Conservation (phyloP, 2,888 invertebrate genomes). For the Muschampia plurimacula region DNA sequence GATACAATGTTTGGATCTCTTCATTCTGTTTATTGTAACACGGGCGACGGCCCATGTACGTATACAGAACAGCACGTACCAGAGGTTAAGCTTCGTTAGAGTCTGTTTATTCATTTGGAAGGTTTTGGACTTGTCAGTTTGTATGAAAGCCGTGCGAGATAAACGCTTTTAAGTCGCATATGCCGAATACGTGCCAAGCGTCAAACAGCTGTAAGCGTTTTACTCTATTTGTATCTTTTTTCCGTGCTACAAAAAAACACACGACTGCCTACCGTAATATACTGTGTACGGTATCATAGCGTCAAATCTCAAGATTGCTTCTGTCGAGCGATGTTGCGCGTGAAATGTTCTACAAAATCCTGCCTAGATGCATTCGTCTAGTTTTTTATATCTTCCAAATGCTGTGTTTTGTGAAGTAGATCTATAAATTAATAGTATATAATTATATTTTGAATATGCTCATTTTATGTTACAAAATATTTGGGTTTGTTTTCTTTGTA, state of each 20-base stretch:
- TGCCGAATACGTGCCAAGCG: no score
- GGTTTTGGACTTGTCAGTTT: no score
- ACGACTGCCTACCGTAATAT: background rate
- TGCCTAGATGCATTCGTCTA: constrained; percentile 7
- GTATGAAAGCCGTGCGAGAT: no score
- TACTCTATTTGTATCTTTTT: no score
- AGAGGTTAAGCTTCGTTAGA: no score
- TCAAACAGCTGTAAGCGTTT: no score
- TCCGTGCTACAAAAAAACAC: background rate
- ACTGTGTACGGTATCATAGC: background rate
- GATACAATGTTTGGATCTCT: no score
- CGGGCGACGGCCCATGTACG: no score
- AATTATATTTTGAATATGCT: background rate
- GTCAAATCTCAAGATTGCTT: background rate
- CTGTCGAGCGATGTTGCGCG: background rate
- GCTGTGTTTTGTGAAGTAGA: constrained; percentile 12
- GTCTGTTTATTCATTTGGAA: no score
- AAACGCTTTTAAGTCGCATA: no score
- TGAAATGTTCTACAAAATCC: background rate
- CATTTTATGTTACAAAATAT: background rate
- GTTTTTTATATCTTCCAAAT: constrained; percentile 22
- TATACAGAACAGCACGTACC: no score
- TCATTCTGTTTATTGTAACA: no score
- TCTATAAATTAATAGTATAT: background rate
- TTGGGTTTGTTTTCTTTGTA: constrained; percentile 1